Conservation (phyloP, 2,113 vertebrate genomes). For the Megalops atlanticus region DNA sequence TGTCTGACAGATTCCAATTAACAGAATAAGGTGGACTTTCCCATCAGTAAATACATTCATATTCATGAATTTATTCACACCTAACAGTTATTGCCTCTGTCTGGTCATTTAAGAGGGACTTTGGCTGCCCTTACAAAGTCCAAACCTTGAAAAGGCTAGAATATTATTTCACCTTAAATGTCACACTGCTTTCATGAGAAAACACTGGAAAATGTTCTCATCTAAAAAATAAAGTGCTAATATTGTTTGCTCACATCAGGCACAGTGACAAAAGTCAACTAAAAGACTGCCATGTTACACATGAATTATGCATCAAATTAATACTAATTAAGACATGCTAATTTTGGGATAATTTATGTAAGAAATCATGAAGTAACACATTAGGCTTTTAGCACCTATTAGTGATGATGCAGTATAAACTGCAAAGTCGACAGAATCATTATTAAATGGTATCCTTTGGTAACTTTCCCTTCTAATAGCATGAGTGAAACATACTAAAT, state of each 20-base stretch:
- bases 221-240: slow-evolving; percentile 1
- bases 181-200: neutral
- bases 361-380: neutral
- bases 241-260: neutral
- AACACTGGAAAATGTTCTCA: neutral
- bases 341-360: neutral
- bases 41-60: too few species aligned
- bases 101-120: too few species aligned
- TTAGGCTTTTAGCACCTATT: neutral
- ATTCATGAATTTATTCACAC: neutral
- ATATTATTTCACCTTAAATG: neutral
- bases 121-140: neutral
- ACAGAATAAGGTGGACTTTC: too few species aligned
- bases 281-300: neutral
- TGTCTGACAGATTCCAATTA: too few species aligned
- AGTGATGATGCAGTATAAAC: neutral
- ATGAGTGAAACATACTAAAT: neutral
- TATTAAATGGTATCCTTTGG: neutral
- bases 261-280: neutral
- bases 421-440: neutral
- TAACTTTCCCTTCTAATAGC: too few species aligned
- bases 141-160: neutral
- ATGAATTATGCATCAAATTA: neutral
- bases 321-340: too few species aligned
- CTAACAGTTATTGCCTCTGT: too few species aligned